phyloP scores from a whole-genome alignment of 2,113 vertebrate species.

The Gobiocypris rarus region DNA sequence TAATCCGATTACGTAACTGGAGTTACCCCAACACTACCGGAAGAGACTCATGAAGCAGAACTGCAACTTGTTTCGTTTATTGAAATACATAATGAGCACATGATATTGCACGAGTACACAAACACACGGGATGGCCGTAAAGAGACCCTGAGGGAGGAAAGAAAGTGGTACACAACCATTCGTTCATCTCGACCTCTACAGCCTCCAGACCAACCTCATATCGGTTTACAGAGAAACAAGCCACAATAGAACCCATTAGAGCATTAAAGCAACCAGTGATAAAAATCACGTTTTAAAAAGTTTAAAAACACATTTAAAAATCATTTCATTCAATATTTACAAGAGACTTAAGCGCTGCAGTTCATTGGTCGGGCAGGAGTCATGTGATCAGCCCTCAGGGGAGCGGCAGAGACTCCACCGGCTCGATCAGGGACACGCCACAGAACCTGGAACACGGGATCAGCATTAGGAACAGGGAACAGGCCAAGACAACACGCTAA shows the following conservation, averaged over 20 bases:
- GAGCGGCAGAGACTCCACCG: conserved; percentile 62
- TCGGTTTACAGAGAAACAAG: conserved; percentile 34
- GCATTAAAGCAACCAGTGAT: conserved; percentile 30
- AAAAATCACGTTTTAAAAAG: conserved; percentile 45
- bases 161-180: neutral
- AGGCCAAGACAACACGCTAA: neutral
- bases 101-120: conserved; percentile 25
- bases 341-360: conserved; percentile 55
- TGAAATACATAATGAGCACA: conserved; percentile 42
- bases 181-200: neutral
- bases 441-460: conserved; percentile 63
- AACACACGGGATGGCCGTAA: neutral
- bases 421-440: conserved; percentile 63
- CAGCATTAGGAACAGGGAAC: neutral
- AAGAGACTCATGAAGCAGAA: neutral
- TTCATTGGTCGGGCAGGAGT: conserved; percentile 3
- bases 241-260: conserved; percentile 28
- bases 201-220: neutral
- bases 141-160: neutral
- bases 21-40: neutral
- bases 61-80: conserved; percentile 53
- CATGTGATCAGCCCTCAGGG: conserved; percentile 30
- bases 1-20: too few species aligned
- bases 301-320: conserved; percentile 22
- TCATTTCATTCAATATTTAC: conserved; percentile 40